These are phyloP conservation scores for Bungarus multicinctus DNA, from an alignment of 2,113 vertebrate genomes.

Conservation along the genomic window DNA sequence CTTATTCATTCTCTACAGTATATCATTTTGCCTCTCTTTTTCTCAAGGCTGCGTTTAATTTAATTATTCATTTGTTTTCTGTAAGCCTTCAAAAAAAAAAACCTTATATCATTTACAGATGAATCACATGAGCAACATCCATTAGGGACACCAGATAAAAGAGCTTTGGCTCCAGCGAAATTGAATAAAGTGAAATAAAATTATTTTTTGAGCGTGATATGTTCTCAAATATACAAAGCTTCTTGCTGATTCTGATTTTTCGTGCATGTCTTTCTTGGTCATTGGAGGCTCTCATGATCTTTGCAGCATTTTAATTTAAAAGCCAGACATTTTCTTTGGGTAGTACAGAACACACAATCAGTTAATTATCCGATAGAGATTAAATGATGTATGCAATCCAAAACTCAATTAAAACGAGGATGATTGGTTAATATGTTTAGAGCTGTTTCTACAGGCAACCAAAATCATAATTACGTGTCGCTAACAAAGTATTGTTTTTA, in stretches of 20 bases:
- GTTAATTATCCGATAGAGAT: slow-evolving; percentile 57
- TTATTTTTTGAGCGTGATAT: slow-evolving; percentile 28
- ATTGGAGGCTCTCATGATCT: slow-evolving; percentile 30
- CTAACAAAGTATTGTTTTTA: slow-evolving; percentile 41
- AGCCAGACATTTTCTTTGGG: slow-evolving; percentile 44
- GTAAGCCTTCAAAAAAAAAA: neutral
- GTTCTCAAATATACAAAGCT: neutral
- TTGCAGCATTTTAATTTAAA: slow-evolving; percentile 41
- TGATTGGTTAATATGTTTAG: slow-evolving; percentile 43
- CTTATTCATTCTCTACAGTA: neutral
- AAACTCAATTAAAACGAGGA: slow-evolving; percentile 53
- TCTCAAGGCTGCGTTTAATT: slow-evolving; percentile 6
- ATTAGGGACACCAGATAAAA: slow-evolving; percentile 39
- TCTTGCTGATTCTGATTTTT: neutral
- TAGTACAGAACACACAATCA: slow-evolving; percentile 37
- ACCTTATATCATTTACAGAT: neutral
- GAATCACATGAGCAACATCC: neutral
- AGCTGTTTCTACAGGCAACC: slow-evolving; percentile 35
- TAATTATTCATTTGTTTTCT: slow-evolving; percentile 33
- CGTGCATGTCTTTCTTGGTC: neutral
- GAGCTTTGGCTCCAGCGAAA: slow-evolving; percentile 14
- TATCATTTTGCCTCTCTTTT: neutral
- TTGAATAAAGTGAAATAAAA: slow-evolving; percentile 38
- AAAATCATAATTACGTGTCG: slow-evolving; percentile 32
- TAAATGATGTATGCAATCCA: slow-evolving; percentile 40